A percentile compares a stretch with the other conserved stretches of the same genome.
Evolutionary conservation across 2,113 vertebrate species (phyloP).

Genomic region (Alligator sinensis): DNA sequence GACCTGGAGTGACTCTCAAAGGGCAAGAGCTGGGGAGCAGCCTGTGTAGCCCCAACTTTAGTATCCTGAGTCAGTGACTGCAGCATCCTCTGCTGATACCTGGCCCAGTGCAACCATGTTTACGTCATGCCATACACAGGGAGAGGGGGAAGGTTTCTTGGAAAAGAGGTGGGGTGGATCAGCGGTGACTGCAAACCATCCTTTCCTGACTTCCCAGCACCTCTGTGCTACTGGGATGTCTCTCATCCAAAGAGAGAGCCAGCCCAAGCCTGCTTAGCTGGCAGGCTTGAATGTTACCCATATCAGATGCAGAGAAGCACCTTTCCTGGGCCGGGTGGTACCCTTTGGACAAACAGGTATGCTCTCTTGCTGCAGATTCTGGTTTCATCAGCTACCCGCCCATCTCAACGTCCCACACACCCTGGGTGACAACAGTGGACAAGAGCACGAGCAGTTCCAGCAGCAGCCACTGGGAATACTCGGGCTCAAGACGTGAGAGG

Average conservation of each 20-base stretch:
- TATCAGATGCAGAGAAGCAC: neutral
- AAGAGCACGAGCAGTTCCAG: constrained; percentile 68
- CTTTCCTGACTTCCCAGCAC: neutral
- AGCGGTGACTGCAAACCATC: too few species aligned
- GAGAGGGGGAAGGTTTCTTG: fast-evolving
- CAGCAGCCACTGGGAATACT: constrained; percentile 77
- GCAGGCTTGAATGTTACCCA: neutral
- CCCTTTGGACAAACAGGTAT: fast-evolving
- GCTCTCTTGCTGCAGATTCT: constrained; percentile 64
- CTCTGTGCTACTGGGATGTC: neutral
- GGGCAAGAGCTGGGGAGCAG: neutral
- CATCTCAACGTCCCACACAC: constrained; percentile 73
- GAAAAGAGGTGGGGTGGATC: neutral
- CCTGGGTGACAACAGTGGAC: constrained; percentile 74
- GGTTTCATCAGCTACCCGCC: constrained; percentile 78
- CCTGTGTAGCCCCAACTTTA: fast-evolving
- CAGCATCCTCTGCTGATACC: neutral
- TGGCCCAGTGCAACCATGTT: neutral
- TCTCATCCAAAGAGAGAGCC: neutral
- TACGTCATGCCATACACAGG: fast-evolving
- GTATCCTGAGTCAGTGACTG: neutral
- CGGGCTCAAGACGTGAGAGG: constrained; percentile 59
- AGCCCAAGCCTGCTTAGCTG: neutral
- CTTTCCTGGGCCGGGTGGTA: neutral
- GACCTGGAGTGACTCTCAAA: fast-evolving